These are phyloP conservation scores for Chymomyza amoena DNA, from an alignment of 2,888 invertebrate genomes.

Conservation along the genomic window DNA sequence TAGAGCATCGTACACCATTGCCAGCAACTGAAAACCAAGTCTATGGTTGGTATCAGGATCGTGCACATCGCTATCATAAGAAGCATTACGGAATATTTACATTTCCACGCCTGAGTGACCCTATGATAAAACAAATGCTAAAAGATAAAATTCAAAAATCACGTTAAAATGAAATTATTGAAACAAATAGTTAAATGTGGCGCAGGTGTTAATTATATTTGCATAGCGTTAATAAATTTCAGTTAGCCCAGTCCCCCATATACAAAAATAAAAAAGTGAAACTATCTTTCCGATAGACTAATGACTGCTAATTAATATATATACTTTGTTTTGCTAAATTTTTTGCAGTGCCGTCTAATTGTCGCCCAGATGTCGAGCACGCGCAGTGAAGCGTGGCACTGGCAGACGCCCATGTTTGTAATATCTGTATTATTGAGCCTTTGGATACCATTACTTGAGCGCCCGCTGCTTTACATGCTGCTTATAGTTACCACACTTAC, in stretches of 20 bases:
- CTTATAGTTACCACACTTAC: constrained; percentile 85
- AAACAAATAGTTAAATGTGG: neutral
- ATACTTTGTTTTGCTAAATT: constrained; percentile 43
- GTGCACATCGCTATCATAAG: constrained; percentile 43
- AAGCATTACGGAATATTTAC: constrained; percentile 52
- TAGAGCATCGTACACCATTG: constrained; percentile 39
- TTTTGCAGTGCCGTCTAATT: constrained; percentile 93
- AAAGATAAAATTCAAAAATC: neutral
- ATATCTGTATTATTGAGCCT: constrained; percentile 69
- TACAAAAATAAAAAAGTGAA: constrained; percentile 10
- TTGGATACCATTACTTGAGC: constrained; percentile 81
- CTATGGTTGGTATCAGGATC: constrained; percentile 62
- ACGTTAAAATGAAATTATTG: neutral
- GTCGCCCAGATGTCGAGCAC: constrained; percentile 98
- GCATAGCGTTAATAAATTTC: constrained; percentile 13
- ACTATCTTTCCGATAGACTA: constrained; percentile 4
- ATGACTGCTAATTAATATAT: constrained; percentile 3
- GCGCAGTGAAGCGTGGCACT: constrained; percentile 87
- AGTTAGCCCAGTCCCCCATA: neutral
- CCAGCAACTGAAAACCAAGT: constrained; percentile 58
- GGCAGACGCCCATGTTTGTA: constrained; percentile 77
- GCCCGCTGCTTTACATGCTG: constrained; percentile 85
- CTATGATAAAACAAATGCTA: constrained; percentile 36
- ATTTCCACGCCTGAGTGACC: constrained; percentile 56
- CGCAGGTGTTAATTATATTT: neutral